Percentiles rank a stretch among this genome's conserved stretches.
Conservation (phyloP, 2,797 vertebrate species). For the Micromesistius poutassou region DNA sequence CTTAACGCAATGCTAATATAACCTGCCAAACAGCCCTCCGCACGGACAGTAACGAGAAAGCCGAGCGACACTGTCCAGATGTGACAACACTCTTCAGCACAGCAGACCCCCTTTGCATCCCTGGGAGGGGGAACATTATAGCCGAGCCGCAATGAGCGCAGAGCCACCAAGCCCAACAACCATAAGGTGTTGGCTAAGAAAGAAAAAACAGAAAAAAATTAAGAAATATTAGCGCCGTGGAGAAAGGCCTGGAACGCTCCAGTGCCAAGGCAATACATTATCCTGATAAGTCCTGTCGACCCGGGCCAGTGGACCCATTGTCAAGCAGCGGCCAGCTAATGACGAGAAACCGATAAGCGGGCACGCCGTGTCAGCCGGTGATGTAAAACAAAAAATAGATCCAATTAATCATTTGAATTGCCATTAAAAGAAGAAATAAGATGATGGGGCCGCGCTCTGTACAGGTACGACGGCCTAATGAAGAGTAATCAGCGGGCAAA, state of each 20-base stretch:
- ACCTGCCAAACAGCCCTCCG: neutral
- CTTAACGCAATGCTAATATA: neutral
- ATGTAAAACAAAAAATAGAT: slow-evolving; percentile 76
- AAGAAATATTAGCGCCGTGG: slow-evolving; percentile 60
- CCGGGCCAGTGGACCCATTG: slow-evolving; percentile 55
- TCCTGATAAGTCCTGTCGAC: slow-evolving; percentile 63
- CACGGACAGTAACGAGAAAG: slow-evolving; percentile 4
- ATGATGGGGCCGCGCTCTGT: slow-evolving; percentile 48
- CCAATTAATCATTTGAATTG: slow-evolving; percentile 70
- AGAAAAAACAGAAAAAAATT: slow-evolving; percentile 39
- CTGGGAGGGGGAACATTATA: slow-evolving; percentile 16
- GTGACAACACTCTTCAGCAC: slow-evolving; percentile 28
- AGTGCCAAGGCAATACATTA: slow-evolving; percentile 63
- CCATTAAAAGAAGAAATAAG: slow-evolving; percentile 58
- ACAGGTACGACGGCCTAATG: slow-evolving; percentile 56
- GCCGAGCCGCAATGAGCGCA: slow-evolving; percentile 23
- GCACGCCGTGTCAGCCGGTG: slow-evolving; percentile 54
- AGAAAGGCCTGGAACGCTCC: slow-evolving; percentile 43
- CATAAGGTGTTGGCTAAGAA: neutral
- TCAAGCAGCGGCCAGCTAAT: slow-evolving; percentile 62
- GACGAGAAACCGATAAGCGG: slow-evolving; percentile 71
- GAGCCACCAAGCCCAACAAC: slow-evolving; percentile 12
- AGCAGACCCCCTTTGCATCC: neutral
- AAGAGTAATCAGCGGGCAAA: slow-evolving; percentile 63
- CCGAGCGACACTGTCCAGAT: neutral